These are phyloP conservation scores for Lutjanus erythropterus DNA, from an alignment of 2,113 vertebrate genomes.

Conservation along the genomic window DNA sequence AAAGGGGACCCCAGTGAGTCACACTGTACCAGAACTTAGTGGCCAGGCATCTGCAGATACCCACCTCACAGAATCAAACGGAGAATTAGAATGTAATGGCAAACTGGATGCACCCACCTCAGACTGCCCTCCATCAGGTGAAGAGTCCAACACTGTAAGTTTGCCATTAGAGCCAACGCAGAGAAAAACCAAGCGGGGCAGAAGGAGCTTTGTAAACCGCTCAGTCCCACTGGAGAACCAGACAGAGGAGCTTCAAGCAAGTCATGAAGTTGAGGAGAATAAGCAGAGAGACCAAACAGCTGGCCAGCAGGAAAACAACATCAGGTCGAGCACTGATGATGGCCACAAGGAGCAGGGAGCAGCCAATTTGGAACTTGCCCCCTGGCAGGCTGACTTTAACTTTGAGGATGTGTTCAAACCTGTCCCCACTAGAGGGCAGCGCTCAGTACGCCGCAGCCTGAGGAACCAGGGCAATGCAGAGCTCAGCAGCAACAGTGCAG, in stretches of 20 bases:
- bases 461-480: slow-evolving; percentile 72
- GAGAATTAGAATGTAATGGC: not conserved
- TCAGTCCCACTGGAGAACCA: not conserved
- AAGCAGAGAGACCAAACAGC: not conserved
- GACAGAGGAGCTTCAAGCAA: slow-evolving; percentile 3
- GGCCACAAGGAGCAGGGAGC: not conserved
- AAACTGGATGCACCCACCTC: not conserved
- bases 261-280: slow-evolving; percentile 13
- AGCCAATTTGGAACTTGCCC: not conserved
- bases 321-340: slow-evolving; percentile 3
- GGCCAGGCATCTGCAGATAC: not conserved
- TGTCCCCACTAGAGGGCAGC: slow-evolving; percentile 63
- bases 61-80: not conserved
- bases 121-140: not conserved
- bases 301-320: slow-evolving; percentile 13
- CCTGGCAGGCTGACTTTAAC: slow-evolving; percentile 81
- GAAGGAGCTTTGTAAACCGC: slow-evolving; percentile 13
- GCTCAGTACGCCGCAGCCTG: slow-evolving; percentile 84
- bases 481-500: slow-evolving; percentile 15
- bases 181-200: not conserved
- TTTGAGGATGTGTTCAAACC: slow-evolving; percentile 83
- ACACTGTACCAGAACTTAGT: not conserved
- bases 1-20: not conserved
- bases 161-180: not conserved
- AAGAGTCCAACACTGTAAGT: not conserved